Evolutionary conservation across 2,888 invertebrate genomes (phyloP).

Genomic region (Cactoblastis cactorum): DNA sequence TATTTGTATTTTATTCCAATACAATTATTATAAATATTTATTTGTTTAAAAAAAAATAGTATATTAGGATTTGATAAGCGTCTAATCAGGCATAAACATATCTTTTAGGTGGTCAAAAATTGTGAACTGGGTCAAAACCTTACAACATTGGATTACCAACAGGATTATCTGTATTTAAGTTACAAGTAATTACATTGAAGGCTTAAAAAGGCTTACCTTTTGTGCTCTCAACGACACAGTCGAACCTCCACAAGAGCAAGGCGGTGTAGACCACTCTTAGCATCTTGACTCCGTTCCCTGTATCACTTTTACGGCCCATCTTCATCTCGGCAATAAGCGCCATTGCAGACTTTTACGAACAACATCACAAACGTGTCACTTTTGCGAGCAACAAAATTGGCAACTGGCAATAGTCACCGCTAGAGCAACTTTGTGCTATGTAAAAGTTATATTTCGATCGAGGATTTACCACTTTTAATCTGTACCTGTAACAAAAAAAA

Average conservation of each 20-base stretch:
- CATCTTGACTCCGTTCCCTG: constrained; percentile 57
- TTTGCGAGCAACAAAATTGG: constrained; percentile 34
- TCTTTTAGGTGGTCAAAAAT: too few species aligned
- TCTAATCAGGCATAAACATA: too few species aligned
- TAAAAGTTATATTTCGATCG: background rate
- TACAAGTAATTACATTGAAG: too few species aligned
- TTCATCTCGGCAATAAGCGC: constrained; percentile 59
- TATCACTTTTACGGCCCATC: constrained; percentile 60
- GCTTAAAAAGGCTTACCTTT: constrained; percentile 60
- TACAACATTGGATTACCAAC: too few species aligned
- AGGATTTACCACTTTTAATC: background rate
- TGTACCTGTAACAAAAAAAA: constrained; percentile 25
- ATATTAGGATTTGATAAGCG: too few species aligned
- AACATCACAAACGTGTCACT: constrained; percentile 64
- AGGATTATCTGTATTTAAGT: too few species aligned
- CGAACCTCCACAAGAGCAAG: constrained; percentile 67
- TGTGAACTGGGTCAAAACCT: too few species aligned
- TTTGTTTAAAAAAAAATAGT: too few species aligned
- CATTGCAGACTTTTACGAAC: constrained; percentile 54
- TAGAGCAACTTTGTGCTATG: constrained; percentile 24
- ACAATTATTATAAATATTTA: too few species aligned
- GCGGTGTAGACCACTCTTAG: constrained; percentile 58
- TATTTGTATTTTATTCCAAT: too few species aligned
- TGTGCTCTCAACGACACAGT: constrained; percentile 67
- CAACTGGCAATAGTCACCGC: constrained; percentile 24